phyloP scores from a whole-genome alignment of 2,888 invertebrate genomes.

The Polymixis lichenea region DNA sequence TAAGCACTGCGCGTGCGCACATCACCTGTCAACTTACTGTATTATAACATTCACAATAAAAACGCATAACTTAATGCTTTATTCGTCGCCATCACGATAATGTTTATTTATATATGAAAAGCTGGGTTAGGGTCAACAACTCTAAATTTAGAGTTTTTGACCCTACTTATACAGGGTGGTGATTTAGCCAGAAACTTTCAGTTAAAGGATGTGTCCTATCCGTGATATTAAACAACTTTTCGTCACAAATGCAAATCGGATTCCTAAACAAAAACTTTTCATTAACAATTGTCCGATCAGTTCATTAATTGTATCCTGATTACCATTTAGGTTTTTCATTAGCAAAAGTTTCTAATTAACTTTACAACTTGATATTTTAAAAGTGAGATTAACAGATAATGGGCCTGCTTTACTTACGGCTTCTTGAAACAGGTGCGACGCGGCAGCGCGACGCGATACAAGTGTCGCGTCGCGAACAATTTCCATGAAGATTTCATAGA shows the following conservation, averaged over 20 bases:
- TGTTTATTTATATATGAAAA: background rate
- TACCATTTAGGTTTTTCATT: slow-evolving; percentile 2
- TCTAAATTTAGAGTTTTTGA: slow-evolving; percentile 6
- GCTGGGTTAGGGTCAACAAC: background rate
- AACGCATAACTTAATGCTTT: slow-evolving; percentile 2
- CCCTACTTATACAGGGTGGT: background rate
- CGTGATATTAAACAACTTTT: slow-evolving; percentile 39
- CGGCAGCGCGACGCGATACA: too few species aligned
- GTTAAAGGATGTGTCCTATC: slow-evolving; percentile 2
- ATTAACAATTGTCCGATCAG: slow-evolving; percentile 1
- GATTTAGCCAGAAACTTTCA: slow-evolving; percentile 17
- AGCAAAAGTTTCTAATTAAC: background rate
- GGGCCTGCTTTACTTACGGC: background rate
- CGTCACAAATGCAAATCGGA: slow-evolving; percentile 30
- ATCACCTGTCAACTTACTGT: slow-evolving; percentile 47
- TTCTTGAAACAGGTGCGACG: too few species aligned
- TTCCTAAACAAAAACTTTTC: slow-evolving; percentile 21
- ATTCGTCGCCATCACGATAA: background rate
- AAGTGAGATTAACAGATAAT: slow-evolving; percentile 3
- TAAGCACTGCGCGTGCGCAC: slow-evolving; percentile 10
- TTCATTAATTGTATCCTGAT: slow-evolving; percentile 23
- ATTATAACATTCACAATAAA: slow-evolving; percentile 4
- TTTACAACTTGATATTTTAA: background rate
- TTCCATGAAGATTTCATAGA: too few species aligned
- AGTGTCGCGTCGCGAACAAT: too few species aligned